Conservation (phyloP, 2,113 vertebrate genomes). For the Argyrosomus japonicus region DNA sequence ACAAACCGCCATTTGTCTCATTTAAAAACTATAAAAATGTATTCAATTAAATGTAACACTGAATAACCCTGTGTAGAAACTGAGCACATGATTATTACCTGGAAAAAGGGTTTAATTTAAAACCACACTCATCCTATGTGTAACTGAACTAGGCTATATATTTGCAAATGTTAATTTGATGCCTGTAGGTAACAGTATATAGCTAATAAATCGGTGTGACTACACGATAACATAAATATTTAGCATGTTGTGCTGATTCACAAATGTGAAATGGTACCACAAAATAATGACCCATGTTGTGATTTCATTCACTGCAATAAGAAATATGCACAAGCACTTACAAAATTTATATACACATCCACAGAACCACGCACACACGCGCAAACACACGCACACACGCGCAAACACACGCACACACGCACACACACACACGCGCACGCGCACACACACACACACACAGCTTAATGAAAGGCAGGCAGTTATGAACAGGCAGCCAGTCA, state of each 20-base stretch:
- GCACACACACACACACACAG: neutral
- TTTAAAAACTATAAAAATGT: neutral
- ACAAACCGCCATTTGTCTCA: constrained; percentile 3
- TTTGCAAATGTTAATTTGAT: neutral
- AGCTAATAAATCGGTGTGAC: neutral
- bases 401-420: neutral
- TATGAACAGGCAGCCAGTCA: constrained; percentile 26
- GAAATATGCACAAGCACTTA: neutral
- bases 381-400: neutral
- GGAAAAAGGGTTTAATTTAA: neutral
- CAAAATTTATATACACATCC: neutral
- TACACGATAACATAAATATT: neutral
- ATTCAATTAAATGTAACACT: neutral
- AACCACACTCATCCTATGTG: neutral
- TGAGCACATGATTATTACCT: neutral
- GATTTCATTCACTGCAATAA: neutral
- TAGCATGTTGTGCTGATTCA: neutral
- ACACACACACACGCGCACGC: neutral
- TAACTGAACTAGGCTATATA: neutral
- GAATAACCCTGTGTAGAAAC: neutral
- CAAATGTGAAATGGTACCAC: neutral
- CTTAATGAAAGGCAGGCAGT: constrained; percentile 10
- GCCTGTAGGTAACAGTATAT: neutral
- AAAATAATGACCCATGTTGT: neutral
- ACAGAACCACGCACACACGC: neutral